Conservation (phyloP, 2,888 invertebrate species). For the Amblyjoppa fuscipennis region DNA sequence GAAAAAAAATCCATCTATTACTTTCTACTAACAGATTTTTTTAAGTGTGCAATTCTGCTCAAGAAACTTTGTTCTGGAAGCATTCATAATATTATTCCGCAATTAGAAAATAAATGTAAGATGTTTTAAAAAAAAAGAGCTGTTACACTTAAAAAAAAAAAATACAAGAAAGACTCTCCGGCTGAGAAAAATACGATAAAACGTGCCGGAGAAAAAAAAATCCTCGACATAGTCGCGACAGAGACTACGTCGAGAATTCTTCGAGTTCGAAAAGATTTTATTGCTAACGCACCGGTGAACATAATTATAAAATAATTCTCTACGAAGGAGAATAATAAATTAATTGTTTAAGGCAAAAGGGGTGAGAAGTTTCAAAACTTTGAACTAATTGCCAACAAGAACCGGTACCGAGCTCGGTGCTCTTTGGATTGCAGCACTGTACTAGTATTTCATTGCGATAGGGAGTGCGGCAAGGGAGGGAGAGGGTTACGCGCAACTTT, state of each 20-base stretch:
- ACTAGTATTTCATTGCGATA: constrained; percentile 32
- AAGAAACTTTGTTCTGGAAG: no score
- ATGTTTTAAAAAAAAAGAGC: no score
- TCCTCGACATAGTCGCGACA: not conserved
- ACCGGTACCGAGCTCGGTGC: constrained; percentile 64
- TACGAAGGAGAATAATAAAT: constrained; percentile 70
- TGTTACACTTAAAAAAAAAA: no score
- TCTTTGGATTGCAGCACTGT: constrained; percentile 28
- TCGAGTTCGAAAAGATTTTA: constrained; percentile 24
- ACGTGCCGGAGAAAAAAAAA: not conserved
- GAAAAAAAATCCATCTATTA: no score
- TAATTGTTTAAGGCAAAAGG: constrained; percentile 72
- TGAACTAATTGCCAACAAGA: constrained; percentile 75
- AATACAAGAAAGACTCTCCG: no score
- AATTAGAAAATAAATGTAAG: no score
- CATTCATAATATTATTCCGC: no score
- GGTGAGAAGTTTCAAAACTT: constrained; percentile 76
- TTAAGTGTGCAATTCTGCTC: no score
- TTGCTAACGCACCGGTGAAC: constrained; percentile 13
- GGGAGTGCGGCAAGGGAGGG: not conserved
- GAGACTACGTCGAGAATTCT: constrained; percentile 46
- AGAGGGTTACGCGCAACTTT: constrained; percentile 40
- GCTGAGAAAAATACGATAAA: not conserved
- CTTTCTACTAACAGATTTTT: no score
- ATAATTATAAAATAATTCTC: constrained; percentile 20